These are phyloP conservation scores for Tachystola acroxantha DNA, from an alignment of 2,888 invertebrate genomes.

Conservation along the genomic window DNA sequence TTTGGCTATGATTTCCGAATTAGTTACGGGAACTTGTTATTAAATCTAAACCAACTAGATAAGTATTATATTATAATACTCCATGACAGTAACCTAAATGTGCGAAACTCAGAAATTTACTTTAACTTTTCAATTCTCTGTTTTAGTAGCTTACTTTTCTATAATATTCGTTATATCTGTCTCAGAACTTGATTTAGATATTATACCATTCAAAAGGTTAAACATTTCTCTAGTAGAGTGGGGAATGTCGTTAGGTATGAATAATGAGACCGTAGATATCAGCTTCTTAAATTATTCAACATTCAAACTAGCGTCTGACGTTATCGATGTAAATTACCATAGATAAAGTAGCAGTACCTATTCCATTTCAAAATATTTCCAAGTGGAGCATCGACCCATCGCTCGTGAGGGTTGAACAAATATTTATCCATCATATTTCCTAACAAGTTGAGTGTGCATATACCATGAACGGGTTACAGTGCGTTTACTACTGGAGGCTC, in stretches of 20 bases:
- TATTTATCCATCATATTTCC: slow-evolving; percentile 19
- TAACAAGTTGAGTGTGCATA: slow-evolving; percentile 9
- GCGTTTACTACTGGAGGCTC: too few relatives aligned
- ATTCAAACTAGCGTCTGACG: background rate
- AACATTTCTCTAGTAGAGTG: too few relatives aligned
- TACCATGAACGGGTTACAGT: background rate
- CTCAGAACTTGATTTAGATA: too few relatives aligned
- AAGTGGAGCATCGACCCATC: slow-evolving; percentile 14
- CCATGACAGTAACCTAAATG: too few relatives aligned
- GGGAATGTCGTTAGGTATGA: background rate
- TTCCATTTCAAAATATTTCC: slow-evolving; percentile 18
- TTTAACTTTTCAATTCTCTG: too few relatives aligned
- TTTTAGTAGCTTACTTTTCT: too few relatives aligned
- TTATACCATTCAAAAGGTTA: background rate
- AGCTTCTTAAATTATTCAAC: background rate
- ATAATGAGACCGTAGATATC: background rate
- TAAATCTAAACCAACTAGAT: too few relatives aligned
- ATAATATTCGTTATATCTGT: too few relatives aligned
- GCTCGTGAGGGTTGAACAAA: slow-evolving; percentile 11
- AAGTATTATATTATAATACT: too few relatives aligned
- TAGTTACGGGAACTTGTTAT: too few relatives aligned
- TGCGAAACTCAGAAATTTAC: too few relatives aligned
- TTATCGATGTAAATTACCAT: background rate
- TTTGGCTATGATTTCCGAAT: too few relatives aligned
- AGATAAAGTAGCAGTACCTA: slow-evolving; percentile 4